Conservation (phyloP, 2,888 invertebrate genomes). For the Lydus trimaculatus region DNA sequence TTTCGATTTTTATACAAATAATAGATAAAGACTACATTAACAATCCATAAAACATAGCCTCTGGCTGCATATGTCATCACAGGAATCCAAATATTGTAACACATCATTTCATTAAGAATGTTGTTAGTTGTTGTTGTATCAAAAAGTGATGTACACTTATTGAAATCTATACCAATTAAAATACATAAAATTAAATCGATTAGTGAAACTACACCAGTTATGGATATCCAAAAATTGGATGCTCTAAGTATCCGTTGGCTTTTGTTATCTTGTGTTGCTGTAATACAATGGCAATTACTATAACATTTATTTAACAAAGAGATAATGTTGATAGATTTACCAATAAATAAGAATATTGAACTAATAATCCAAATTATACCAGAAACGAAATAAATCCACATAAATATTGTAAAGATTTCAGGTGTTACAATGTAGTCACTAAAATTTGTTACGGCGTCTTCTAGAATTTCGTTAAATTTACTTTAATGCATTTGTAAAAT, state of each 20-base stretch:
- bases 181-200: slow-evolving; percentile 38
- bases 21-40: slow-evolving; percentile 53
- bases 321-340: slow-evolving; percentile 29
- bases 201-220: slow-evolving; percentile 33
- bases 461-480: neutral
- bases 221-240: neutral
- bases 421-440: slow-evolving; percentile 33
- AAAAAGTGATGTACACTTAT: neutral
- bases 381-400: slow-evolving; percentile 42
- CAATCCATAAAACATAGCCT: slow-evolving; percentile 59
- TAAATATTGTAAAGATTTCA: slow-evolving; percentile 36
- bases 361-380: slow-evolving; percentile 38
- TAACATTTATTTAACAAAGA: neutral
- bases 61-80: slow-evolving; percentile 56
- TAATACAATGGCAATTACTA: slow-evolving; percentile 21
- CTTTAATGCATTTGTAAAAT: neutral
- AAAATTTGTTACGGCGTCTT: neutral
- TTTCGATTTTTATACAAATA: slow-evolving; percentile 14
- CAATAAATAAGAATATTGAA: slow-evolving; percentile 36
- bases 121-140: neutral
- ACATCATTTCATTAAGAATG: neutral
- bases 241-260: slow-evolving; percentile 26
- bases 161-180: slow-evolving; percentile 37
- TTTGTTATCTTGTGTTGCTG: slow-evolving; percentile 34
- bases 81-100: slow-evolving; percentile 5